Evolutionary conservation across 2,797 vertebrate genomes (phyloP).

Genomic region (Darevskia mixta): DNA sequence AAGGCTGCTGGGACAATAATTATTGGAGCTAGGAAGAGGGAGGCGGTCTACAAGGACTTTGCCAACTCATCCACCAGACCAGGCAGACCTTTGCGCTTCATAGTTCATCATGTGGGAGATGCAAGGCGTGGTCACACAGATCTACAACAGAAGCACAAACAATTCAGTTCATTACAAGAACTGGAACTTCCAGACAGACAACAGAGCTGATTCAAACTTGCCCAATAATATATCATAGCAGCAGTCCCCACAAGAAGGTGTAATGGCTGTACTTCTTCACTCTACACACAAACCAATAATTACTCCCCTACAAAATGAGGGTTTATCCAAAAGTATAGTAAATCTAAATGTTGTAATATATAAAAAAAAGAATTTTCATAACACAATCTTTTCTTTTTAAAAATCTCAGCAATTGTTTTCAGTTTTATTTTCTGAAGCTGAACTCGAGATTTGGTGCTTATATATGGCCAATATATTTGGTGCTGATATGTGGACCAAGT

Average conservation of each 20-base stretch:
- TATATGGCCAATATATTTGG: not conserved
- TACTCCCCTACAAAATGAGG: not conserved
- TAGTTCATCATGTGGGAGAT: constrained; percentile 91
- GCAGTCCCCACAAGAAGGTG: not conserved
- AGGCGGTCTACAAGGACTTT: not conserved
- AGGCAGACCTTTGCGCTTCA: constrained; percentile 70
- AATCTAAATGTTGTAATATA: not conserved
- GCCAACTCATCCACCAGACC: not conserved
- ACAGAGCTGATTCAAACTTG: not conserved
- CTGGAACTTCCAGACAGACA: constrained; percentile 2
- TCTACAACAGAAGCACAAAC: constrained; percentile 80
- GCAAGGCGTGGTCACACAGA: constrained; percentile 93
- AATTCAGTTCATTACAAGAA: not conserved
- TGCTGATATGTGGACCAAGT: not conserved
- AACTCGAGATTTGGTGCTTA: not conserved
- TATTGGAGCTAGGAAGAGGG: constrained; percentile 13
- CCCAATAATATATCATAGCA: not conserved
- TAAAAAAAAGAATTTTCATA: not conserved
- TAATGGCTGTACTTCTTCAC: not conserved
- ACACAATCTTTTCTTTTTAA: not conserved
- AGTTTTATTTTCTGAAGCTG: not conserved
- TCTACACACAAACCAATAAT: not conserved
- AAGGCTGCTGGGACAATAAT: not conserved
- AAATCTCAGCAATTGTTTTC: not conserved
- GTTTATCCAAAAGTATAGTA: not conserved